Base-by-base conservation (phyloP, 2,888 invertebrate genomes). In the Agrochola circellaris region DNA sequence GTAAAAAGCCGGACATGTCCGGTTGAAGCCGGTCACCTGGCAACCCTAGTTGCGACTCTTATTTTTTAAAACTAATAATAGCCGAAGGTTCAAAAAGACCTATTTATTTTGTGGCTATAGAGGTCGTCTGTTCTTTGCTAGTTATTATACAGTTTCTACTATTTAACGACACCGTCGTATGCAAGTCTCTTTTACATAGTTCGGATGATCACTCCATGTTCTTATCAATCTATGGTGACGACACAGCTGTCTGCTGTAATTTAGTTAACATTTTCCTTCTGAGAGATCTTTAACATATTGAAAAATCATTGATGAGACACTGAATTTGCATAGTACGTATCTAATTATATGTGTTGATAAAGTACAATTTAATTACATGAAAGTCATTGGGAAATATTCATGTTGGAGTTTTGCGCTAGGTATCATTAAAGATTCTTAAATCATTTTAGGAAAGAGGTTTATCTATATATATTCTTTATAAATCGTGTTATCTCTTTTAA, bases 181-280 rank as follows among this genome's bases (percentile, higher is more conserved):
- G 0, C 30, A 26, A 4, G 5, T 23, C 1, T 9, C 0, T 30
- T 23, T 7, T 9, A 34, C 2, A 13, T 0, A 26, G 6, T 34
- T 23, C 1, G 0, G 5, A 20, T 62, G 7, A 34, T 15, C 54
- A 54, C 64, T 82, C 70, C 84, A 75, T 80, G 6, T 42, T 8
- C 42, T 84, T 1, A 7, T n/a, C 6, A 15, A 34, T 82, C 62
- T 30, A 42, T 84, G 74, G 7, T 6, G 4, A 62, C 34, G 34
- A 65, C 88, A 84, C 81, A 89, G 83, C 84, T 85, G 87, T 88
- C 87, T 85, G 72, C 71, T 73, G 73, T 84, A 88, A 89, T 88
- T 82, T 84, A 67, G 77, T 87, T 85, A 81, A 77, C 83, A 87
- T 89, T 85, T 84, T 88, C 87, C 86, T 81, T 83, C n/a, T 78